A percentile compares a stretch with the other conserved stretches of the same genome.
Conservation (phyloP, 2,113 vertebrate species). For the Poeciliopsis retropinna region DNA sequence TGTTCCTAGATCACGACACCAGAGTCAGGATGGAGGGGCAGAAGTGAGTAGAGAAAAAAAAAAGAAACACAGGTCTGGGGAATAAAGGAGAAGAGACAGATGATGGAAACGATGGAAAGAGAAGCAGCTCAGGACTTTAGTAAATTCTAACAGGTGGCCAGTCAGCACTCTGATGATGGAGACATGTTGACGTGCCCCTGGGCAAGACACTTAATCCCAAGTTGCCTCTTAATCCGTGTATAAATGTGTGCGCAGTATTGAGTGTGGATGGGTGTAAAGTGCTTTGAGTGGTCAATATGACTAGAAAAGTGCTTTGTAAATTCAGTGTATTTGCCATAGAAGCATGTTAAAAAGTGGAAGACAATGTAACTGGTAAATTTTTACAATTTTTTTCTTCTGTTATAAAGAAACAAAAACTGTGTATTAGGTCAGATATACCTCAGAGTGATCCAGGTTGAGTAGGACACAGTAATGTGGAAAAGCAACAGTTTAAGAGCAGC, state of each 20-base stretch:
- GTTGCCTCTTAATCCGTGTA: no score
- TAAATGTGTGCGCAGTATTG: no score
- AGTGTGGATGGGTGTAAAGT: no score
- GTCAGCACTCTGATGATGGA: slow-evolving; percentile 13
- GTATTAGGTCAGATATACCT: neutral
- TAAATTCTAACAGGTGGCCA: slow-evolving; percentile 55
- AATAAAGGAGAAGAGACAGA: slow-evolving; percentile 72
- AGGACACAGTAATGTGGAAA: neutral
- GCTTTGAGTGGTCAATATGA: no score
- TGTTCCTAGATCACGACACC: neutral
- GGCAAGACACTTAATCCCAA: no score
- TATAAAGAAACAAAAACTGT: neutral
- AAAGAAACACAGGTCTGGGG: slow-evolving; percentile 63
- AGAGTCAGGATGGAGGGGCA: slow-evolving; percentile 3
- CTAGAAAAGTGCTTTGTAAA: no score
- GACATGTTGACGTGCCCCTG: slow-evolving; percentile 2
- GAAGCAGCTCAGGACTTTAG: slow-evolving; percentile 40
- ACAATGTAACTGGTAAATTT: neutral
- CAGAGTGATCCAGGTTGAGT: neutral
- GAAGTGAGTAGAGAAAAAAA: slow-evolving; percentile 30
- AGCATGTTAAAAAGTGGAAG: neutral
- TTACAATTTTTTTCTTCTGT: neutral
- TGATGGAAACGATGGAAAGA: slow-evolving; percentile 71
- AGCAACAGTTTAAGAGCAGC: neutral
- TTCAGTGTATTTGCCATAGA: no score